phyloP scores from a whole-genome alignment of 2,797 vertebrate species.

The Tiaroga cobitis region DNA sequence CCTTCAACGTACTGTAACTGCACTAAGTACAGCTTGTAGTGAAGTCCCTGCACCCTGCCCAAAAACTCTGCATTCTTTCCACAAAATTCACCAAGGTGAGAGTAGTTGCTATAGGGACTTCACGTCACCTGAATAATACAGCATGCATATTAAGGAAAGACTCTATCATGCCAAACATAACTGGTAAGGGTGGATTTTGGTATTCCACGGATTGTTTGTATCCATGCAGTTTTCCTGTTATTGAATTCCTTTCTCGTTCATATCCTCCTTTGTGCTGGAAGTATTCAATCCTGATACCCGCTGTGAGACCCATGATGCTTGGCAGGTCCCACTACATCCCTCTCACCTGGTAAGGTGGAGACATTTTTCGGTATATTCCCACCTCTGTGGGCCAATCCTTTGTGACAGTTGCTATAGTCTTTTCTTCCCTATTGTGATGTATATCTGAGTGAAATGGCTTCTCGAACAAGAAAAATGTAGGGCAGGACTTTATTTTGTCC shows the following conservation, averaged over 20 bases:
- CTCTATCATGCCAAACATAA: conserved; percentile 76
- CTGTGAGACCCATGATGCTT: conserved; percentile 23
- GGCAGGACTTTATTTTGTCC: neutral
- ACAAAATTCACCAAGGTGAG: conserved; percentile 31
- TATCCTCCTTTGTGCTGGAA: conserved; percentile 74
- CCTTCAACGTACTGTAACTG: conserved; percentile 29
- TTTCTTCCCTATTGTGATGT: neutral
- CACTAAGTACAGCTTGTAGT: conserved; percentile 41
- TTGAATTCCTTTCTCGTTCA: conserved; percentile 81
- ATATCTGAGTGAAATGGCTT: neutral
- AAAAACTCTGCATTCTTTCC: conserved; percentile 29
- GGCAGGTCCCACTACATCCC: conserved; percentile 26
- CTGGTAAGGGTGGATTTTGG: conserved; percentile 77
- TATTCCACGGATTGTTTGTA: conserved; percentile 83
- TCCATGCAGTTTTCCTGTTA: conserved; percentile 84
- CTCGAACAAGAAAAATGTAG: neutral
- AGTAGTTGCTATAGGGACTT: conserved; percentile 4
- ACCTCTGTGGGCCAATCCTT: neutral
- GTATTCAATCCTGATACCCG: conserved; percentile 69
- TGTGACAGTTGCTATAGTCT: neutral
- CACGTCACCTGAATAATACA: conserved; percentile 37
- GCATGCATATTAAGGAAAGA: conserved; percentile 56
- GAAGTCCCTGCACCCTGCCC: conserved; percentile 37
- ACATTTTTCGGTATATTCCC: neutral
- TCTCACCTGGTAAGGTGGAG: conserved; percentile 1